Evolutionary conservation across 1,140 invertebrate genomes (phyloP).

Genomic region (Pogonognathellus flavescens): DNA sequence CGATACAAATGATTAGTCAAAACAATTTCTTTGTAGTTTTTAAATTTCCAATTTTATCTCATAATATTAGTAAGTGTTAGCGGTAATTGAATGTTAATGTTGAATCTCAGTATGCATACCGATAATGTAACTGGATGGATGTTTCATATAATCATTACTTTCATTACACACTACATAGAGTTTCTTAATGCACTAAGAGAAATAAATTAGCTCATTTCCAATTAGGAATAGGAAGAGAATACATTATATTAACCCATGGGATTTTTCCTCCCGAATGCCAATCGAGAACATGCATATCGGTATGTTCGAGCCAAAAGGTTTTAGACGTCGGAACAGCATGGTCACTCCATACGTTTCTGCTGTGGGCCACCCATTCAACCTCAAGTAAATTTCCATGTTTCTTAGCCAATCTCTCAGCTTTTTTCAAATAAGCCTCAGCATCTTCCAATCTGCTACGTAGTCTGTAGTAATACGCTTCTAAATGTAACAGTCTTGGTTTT

Average conservation of each 20-base stretch:
- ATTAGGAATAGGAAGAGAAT: constrained; percentile 61
- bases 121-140: too few species aligned
- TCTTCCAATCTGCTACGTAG: constrained; percentile 48
- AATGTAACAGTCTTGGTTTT: constrained; percentile 59
- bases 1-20: too few species aligned
- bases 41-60: too few species aligned
- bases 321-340: constrained; percentile 52
- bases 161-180: too few species aligned
- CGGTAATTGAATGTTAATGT: too few species aligned
- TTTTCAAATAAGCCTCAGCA: constrained; percentile 55
- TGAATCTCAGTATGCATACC: too few species aligned
- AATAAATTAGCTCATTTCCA: too few species aligned
- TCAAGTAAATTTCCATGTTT: constrained; percentile 60
- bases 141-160: too few species aligned
- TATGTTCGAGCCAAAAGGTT: constrained; percentile 64
- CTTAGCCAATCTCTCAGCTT: constrained; percentile 53
- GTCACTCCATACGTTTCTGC: constrained; percentile 55
- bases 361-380: constrained; percentile 62
- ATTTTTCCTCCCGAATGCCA: constrained; percentile 58
- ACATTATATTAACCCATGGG: constrained; percentile 65
- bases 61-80: too few species aligned
- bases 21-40: too few species aligned
- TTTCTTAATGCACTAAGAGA: too few species aligned
- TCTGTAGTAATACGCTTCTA: constrained; percentile 61
- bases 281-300: constrained; percentile 56